Percentiles rank a stretch among this genome's conserved stretches.
Evolutionary conservation across 2,797 vertebrate species (phyloP).

Genomic region (Cossypha dichroa): DNA sequence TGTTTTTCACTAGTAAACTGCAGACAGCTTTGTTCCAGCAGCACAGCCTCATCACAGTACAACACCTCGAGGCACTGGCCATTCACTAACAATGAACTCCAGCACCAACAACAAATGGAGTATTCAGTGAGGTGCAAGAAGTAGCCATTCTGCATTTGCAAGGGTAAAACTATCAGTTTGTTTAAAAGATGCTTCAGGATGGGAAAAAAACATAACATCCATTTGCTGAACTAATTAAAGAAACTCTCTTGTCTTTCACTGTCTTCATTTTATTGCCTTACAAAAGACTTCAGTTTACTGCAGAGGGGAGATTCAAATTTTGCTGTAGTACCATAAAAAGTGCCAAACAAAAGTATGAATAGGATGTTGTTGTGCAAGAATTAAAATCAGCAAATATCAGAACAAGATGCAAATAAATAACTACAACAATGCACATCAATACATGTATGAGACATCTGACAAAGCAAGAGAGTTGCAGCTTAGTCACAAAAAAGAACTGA

Average conservation of each 20-base stretch:
- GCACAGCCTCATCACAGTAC: neutral
- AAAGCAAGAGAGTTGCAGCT: neutral
- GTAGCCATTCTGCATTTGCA: neutral
- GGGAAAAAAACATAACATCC: neutral
- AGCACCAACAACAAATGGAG: accelerated
- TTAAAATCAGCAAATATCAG: neutral
- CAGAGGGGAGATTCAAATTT: neutral
- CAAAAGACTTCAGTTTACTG: neutral
- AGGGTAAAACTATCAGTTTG: neutral
- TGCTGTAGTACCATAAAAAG: neutral
- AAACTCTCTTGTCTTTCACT: neutral
- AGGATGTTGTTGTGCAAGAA: neutral
- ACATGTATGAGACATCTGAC: neutral
- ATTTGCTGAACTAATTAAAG: neutral
- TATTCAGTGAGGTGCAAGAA: neutral
- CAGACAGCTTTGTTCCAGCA: neutral
- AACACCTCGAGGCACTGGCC: neutral
- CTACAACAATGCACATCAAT: neutral
- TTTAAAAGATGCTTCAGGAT: neutral
- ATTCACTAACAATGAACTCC: neutral
- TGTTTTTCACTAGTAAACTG: neutral
- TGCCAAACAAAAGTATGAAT: neutral
- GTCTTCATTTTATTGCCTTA: neutral
- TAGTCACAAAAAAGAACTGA: accelerated
- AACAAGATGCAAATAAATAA: neutral